Evolutionary conservation across 1,140 invertebrate genomes (phyloP), one percentile per base, ranked within the genome.

Genomic region (Coptotermes formosanus): DNA sequence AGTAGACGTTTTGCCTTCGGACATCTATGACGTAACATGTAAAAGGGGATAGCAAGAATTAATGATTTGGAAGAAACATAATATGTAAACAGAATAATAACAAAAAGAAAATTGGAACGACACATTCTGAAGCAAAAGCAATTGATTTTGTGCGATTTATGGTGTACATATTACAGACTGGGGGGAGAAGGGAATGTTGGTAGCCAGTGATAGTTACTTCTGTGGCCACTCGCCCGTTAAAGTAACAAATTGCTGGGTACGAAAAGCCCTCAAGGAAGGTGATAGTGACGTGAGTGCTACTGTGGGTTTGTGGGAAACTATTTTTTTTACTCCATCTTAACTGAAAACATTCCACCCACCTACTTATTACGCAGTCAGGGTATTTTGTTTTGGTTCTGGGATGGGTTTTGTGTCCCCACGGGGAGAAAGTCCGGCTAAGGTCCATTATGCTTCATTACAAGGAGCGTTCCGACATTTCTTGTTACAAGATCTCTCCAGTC

Each of bases 261-360:
- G 64, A 30, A 30, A 75, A 30, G 0, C 64, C 64, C 64, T 75
- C 64, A 75, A 75, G 64, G 64, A 25, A 75, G 64, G 64, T 75
- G 64, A 25, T 75, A 75, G 25, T 75, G 38, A 38, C 38, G 38
- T 38, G 64, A 75, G 64, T 75, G 64, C 64, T 75, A 75, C 64
- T 75, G 64, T 75, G n/a, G 64, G n/a, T 75, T 75, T 75, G 64
- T 75, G 64, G 64, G 64, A 75, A 75, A 75, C n/a, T n/a, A 75
- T 25, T 11, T 75, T 75, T 75, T 75, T n/a, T 38, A 38, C 48
- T 55, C 25, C 64, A 16, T 75, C 64, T 75, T 30, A 75, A 25
- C 64, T 75, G 64, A 75, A 75, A 75, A 75, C 64, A 75, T 75
- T 75, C 64, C 64, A 75, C 64, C 64, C 64, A 75, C 64, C 64